Evolutionary conservation across 2,113 vertebrate genomes (phyloP).

Genomic region (Silurus asotus): DNA sequence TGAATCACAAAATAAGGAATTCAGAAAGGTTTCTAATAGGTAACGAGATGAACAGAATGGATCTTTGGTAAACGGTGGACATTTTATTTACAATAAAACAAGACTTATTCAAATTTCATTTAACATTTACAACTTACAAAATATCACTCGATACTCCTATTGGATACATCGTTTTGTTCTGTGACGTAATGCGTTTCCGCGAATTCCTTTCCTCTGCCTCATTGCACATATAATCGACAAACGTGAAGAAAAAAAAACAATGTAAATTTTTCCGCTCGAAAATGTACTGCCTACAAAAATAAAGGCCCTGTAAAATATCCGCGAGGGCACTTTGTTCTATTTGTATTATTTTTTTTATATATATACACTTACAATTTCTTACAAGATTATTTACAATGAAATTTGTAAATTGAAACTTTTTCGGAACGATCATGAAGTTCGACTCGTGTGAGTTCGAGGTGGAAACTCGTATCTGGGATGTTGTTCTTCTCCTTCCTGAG

Average conservation of each 20-base stretch:
- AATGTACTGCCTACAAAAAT: neutral
- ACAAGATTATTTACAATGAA: neutral
- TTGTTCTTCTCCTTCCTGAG: neutral
- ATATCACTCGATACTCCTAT: neutral
- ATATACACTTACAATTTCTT: neutral
- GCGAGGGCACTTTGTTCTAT: slow-evolving; percentile 16
- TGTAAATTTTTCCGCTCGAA: neutral
- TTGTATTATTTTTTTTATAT: neutral
- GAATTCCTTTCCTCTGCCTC: neutral
- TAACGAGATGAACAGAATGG: no score
- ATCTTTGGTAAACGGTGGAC: neutral
- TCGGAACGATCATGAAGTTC: neutral
- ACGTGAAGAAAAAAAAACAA: neutral
- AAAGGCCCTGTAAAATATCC: neutral
- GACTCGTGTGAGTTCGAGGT: neutral
- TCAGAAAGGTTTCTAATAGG: no score
- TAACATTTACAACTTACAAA: neutral
- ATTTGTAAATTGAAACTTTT: no score
- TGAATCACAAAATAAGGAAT: no score
- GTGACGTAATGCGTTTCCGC: neutral
- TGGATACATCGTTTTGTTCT: neutral
- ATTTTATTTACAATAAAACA: slow-evolving; percentile 34
- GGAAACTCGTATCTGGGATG: neutral
- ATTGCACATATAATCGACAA: slow-evolving; percentile 16
- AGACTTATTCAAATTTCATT: slow-evolving; percentile 24